A percentile compares a stretch with the other conserved stretches of the same genome.
phyloP scores from a whole-genome alignment of 2,888 invertebrate species.

The Metellina segmentata region DNA sequence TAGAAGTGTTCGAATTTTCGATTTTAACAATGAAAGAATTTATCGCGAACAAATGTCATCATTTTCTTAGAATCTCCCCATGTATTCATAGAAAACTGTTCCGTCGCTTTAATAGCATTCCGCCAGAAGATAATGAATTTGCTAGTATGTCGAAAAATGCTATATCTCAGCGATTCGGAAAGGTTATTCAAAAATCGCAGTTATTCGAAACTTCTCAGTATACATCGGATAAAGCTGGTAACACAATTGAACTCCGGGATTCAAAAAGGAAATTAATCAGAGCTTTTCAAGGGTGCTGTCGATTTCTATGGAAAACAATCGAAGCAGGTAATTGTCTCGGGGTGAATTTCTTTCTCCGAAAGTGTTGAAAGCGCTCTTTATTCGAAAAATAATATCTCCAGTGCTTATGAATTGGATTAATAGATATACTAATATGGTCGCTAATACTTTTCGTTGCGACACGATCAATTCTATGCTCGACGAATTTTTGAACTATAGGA shows the following conservation, averaged over 20 bases:
- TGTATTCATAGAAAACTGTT: not conserved
- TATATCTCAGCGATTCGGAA: not conserved
- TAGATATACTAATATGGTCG: not conserved
- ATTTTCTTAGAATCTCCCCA: not conserved
- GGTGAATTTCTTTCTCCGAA: not conserved
- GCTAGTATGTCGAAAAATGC: not conserved
- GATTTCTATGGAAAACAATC: not conserved
- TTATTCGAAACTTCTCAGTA: not conserved
- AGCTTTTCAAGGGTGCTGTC: not conserved
- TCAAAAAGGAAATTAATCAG: not conserved
- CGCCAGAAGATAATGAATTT: not conserved
- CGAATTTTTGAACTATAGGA: not conserved
- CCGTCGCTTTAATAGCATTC: not conserved
- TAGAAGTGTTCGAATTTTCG: not conserved
- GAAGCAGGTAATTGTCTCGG: not conserved
- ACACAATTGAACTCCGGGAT: not conserved
- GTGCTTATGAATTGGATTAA: slow-evolving; percentile 1
- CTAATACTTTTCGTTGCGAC: not conserved
- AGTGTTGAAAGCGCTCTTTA: not conserved
- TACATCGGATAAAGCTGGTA: not conserved
- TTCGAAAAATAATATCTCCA: not conserved
- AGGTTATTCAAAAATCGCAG: not conserved
- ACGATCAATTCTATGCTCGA: not conserved
- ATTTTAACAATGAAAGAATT: not conserved
- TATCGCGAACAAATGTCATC: not conserved